These are phyloP conservation scores for Ceyx margarethae DNA, from an alignment of 2,113 vertebrate species.

Conservation along the genomic window DNA sequence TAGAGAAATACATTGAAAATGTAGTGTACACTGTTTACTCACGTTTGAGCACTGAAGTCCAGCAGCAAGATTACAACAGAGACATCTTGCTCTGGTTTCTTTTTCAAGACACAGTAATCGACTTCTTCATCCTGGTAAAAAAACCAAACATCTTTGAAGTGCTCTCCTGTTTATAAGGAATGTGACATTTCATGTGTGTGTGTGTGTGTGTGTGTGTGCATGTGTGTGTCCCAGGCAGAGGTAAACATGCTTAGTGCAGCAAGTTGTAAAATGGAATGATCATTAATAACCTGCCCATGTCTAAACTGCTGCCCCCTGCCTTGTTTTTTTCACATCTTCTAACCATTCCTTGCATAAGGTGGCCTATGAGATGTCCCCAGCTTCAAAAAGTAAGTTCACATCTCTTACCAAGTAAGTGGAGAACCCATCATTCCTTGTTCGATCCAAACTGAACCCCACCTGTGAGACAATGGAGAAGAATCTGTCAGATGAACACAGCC, in stretches of 20 bases:
- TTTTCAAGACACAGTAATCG: slow-evolving; percentile 82
- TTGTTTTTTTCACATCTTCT: neutral
- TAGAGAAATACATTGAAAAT: neutral
- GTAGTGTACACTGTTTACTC: slow-evolving; percentile 23
- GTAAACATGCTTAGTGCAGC: neutral
- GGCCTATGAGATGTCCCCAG: neutral
- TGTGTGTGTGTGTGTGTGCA: too few species aligned
- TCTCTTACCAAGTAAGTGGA: slow-evolving; percentile 81
- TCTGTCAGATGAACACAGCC: neutral
- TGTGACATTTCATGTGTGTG: fast-evolving
- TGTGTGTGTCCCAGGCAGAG: fast-evolving
- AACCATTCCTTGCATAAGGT: neutral
- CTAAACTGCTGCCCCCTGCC: fast-evolving
- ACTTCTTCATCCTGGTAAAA: slow-evolving; percentile 80
- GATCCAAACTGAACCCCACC: slow-evolving; percentile 85
- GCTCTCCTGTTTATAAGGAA: neutral
- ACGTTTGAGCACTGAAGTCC: slow-evolving; percentile 72
- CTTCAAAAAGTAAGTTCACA: neutral
- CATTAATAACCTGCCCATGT: neutral
- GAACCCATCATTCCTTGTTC: slow-evolving; percentile 84
- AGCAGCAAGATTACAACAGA: slow-evolving; percentile 79
- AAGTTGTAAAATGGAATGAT: neutral
- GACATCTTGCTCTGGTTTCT: slow-evolving; percentile 58
- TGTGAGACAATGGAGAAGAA: slow-evolving; percentile 26
- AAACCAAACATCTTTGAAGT: neutral